Conservation (phyloP, 2,113 vertebrate genomes). For the Dryoscopus gambensis region DNA sequence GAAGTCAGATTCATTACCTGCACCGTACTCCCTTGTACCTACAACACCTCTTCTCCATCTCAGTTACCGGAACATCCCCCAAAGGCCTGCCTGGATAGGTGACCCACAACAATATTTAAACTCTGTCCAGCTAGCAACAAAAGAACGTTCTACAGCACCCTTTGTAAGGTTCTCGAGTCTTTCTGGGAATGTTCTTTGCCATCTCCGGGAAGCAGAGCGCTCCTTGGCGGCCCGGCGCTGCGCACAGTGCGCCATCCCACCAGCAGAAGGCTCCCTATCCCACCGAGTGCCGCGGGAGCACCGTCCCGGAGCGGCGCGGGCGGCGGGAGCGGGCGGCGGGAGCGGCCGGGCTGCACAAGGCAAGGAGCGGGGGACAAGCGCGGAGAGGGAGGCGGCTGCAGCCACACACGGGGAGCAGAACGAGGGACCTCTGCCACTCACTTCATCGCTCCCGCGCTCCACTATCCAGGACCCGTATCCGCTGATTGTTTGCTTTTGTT, state of each 20-base stretch:
- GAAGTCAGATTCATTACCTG: background rate
- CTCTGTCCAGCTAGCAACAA: background rate
- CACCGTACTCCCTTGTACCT: background rate
- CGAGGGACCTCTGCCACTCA: accelerated
- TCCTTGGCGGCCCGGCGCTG: accelerated
- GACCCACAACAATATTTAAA: background rate
- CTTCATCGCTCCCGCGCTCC: background rate
- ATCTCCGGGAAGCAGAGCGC: accelerated
- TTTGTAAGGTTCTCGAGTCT: background rate
- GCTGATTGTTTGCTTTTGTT: background rate
- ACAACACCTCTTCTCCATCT: background rate
- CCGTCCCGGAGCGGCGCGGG: accelerated
- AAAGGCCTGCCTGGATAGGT: background rate
- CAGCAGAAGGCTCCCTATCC: slow-evolving; percentile 41
- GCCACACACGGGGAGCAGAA: accelerated
- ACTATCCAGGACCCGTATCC: background rate
- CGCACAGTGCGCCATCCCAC: background rate
- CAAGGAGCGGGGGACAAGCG: accelerated
- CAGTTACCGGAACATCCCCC: background rate
- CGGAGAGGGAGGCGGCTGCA: background rate
- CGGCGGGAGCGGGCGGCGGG: background rate
- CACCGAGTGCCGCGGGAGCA: background rate
- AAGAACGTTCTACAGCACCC: background rate
- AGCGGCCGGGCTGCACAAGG: accelerated
- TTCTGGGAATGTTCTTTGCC: background rate